Evolutionary conservation across 2,113 vertebrate species (phyloP).

Genomic region (Theristicus caerulescens): DNA sequence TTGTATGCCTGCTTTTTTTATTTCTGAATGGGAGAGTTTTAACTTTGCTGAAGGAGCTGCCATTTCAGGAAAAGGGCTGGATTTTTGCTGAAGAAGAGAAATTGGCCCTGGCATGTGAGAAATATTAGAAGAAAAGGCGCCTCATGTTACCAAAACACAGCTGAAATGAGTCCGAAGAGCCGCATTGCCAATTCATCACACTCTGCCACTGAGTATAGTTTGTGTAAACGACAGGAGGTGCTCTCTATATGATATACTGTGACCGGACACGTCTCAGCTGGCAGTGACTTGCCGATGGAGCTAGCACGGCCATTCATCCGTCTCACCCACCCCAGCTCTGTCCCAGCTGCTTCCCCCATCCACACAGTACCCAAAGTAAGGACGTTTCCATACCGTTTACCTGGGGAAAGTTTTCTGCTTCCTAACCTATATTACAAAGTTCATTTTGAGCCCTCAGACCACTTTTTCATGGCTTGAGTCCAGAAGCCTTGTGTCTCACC

Average conservation of each 20-base stretch:
- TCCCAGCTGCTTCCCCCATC: background rate
- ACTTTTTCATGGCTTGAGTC: background rate
- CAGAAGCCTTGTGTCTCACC: background rate
- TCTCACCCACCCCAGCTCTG: background rate
- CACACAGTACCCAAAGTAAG: background rate
- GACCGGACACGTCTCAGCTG: background rate
- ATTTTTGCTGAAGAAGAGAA: constrained; percentile 19
- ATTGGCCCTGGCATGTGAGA: background rate
- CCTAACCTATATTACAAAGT: background rate
- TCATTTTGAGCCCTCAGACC: background rate
- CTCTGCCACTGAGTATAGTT: background rate
- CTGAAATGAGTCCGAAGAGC: background rate
- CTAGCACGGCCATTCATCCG: background rate
- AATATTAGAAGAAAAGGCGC: background rate
- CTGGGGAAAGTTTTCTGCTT: background rate
- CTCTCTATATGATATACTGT: background rate
- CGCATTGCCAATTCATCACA: background rate
- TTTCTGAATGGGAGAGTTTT: background rate
- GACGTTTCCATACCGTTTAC: background rate
- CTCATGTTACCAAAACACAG: constrained; percentile 6
- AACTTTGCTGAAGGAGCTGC: background rate
- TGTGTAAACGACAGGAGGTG: background rate
- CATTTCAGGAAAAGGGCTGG: background rate
- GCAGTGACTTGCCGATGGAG: background rate
- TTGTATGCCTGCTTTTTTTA: background rate